Base-by-base conservation (phyloP, 2,888 invertebrate genomes). In the Phoenoteleia sp. region DNA sequence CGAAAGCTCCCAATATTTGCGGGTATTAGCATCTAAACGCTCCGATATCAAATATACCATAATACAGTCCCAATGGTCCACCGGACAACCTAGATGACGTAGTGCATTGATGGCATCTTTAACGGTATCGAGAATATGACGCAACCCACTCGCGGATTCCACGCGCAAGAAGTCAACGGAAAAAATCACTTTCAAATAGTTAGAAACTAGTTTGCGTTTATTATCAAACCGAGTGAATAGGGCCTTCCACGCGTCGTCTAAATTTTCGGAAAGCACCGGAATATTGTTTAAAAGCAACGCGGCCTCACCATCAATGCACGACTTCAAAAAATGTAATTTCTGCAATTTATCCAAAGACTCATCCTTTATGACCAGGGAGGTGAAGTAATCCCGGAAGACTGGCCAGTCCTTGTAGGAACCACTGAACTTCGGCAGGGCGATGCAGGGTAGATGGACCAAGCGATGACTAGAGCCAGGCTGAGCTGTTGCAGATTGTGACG, bases 281-380 rank as follows among this genome's bases (percentile, higher is more conserved):
- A 67, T 7, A 36, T 52, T 36, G 19, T 36, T 33, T 3, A 67
- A 21, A 13, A 52, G 7, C 21, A n/a, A 9, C 2, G 52, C 67
- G 1, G 71, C 56, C 15, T 71, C 71, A 19, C 71, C n/a, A n/a
- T n/a, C n/a, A n/a, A n/a, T n/a, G n/a, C n/a, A n/a, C n/a, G n/a
- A n/a, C n/a, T n/a, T n/a, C n/a, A n/a, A n/a, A n/a, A 45, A 72
- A n/a, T 58, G 58, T 9, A 72, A 71, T 2, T 39, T 39, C 15
- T 71, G 71, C 1, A 71, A 42, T 13, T 42, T 27, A 72, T 71
- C 25, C n/a, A 45, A 71, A 6, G 52, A 42, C 21, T 58, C 58
- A 58, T 72, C 33, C 19, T 72, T 58, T 17, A 58, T 19, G 23
- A 72, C 21, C 9, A 72, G 13, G 1, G 72, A 56, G 15, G 23